Percentiles rank a stretch among this genome's conserved stretches.
Conservation (phyloP, 1,140 invertebrate species). For the Pseudomyrmex gracilis region DNA sequence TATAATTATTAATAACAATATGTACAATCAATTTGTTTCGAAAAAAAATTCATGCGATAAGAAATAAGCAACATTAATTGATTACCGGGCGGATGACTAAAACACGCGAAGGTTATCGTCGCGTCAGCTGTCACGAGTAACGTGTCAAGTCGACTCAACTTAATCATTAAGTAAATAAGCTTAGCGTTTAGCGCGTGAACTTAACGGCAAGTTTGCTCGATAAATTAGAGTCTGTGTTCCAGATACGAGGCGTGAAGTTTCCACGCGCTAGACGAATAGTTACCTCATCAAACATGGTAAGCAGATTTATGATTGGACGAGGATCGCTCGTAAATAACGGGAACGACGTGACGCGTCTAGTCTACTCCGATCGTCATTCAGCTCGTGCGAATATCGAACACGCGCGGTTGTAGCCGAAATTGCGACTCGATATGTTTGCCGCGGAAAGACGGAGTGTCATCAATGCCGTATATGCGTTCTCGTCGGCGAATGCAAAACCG, state of each 20-base stretch:
- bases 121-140: conserved; percentile 25
- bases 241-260: conserved; percentile 44
- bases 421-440: neutral
- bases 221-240: conserved; percentile 46
- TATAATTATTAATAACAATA: neutral
- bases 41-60: neutral
- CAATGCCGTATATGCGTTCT: neutral
- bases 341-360: neutral
- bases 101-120: conserved; percentile 3
- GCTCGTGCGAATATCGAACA: neutral
- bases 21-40: neutral
- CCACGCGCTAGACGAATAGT: conserved; percentile 19
- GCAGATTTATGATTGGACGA: conserved; percentile 46
- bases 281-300: conserved; percentile 32
- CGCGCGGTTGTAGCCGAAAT: neutral
- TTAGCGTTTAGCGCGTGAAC: conserved; percentile 53
- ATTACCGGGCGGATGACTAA: neutral
- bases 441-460: neutral
- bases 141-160: conserved; percentile 41
- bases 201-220: conserved; percentile 39
- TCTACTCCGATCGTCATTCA: neutral
- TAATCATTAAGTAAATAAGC: conserved; percentile 60
- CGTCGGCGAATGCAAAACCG: neutral
- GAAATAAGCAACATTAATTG: neutral
- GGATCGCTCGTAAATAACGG: conserved; percentile 29